Evolutionary conservation across 2,888 invertebrate species (phyloP), one percentile per base, ranked within the genome.

Genomic region (Acleris literana): DNA sequence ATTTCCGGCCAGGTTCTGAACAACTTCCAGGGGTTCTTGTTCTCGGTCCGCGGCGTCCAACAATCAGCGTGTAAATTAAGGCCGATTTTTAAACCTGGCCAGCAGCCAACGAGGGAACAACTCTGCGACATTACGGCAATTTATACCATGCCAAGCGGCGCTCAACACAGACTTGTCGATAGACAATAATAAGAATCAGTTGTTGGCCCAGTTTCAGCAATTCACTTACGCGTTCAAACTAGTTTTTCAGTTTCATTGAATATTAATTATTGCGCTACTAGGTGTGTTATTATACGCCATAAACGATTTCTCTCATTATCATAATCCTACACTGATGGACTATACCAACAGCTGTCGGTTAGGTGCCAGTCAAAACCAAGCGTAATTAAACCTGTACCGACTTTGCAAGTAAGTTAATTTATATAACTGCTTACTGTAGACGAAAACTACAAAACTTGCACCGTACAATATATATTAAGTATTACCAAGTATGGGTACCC

Each of bases 1-100:
- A 82, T 87, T 87, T 89, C 89, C 87, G 85, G 84, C 68, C 69
- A 71, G 76, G 75, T 74, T 73, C 78, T 74, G 73, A 78, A 70
- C 72, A 71, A 76, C 79, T 80, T 77, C 76, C 76, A 72, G 69
- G 78, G 78, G 82, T 77, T 80, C 20, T 79, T 39, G 39, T 39
- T 39, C 13, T 80, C 71, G 74, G 73, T 73, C 63, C 68, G 73
- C 74, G 72, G 72, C 69, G 76, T 81, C 76, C 72, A 72, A 80
- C 80, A 75, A 79, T 77, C 71, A 71, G 68, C 73, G 76, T 72
- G 77, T 78, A 81, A 85, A 86, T 85, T 83, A 83, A 81, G 82
- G 80, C 75, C 80, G 79, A 74, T 78, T 84, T 65, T 80, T 79
- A 76, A 76, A 76, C 76, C 74, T 85, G 87, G 85, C 83, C 70